phyloP scores from a whole-genome alignment of 2,888 invertebrate species.

The Papilio demoleus region DNA sequence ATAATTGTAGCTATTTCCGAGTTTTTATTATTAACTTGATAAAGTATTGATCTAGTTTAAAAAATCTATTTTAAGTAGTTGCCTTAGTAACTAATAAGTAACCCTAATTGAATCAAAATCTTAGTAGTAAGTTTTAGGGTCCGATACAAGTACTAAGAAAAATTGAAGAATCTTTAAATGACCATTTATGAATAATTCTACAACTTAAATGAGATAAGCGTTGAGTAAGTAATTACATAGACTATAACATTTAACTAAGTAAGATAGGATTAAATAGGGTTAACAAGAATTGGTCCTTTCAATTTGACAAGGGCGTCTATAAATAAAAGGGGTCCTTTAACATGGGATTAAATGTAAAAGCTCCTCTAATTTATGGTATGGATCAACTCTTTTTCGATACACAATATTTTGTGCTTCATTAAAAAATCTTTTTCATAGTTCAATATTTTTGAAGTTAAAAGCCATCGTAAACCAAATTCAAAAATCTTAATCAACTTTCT shows the following conservation, averaged over 20 bases:
- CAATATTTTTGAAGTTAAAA: too few species aligned
- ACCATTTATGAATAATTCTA: too few species aligned
- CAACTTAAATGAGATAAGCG: slow-evolving; percentile 8
- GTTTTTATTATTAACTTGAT: too few species aligned
- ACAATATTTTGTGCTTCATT: background rate
- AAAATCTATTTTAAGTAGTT: too few species aligned
- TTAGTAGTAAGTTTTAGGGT: too few species aligned
- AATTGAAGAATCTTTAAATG: too few species aligned
- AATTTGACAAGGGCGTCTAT: slow-evolving; percentile 34
- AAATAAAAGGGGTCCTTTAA: slow-evolving; percentile 23
- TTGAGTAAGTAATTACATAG: slow-evolving; percentile 26
- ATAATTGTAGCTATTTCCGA: too few species aligned
- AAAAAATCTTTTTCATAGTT: background rate
- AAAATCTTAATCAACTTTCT: too few species aligned
- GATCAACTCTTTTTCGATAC: background rate
- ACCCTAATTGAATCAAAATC: too few species aligned
- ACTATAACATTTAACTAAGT: slow-evolving; percentile 28
- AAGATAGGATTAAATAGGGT: slow-evolving; percentile 33
- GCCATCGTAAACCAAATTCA: background rate
- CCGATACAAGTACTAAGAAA: too few species aligned
- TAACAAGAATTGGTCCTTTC: slow-evolving; percentile 18
- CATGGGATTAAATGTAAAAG: slow-evolving; percentile 7
- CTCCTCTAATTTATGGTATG: slow-evolving; percentile 10
- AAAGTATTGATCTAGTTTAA: too few species aligned
- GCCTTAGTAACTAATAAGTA: too few species aligned